Evolutionary conservation across 1,140 invertebrate species (phyloP).

Genomic region (Conus ventricosus): DNA sequence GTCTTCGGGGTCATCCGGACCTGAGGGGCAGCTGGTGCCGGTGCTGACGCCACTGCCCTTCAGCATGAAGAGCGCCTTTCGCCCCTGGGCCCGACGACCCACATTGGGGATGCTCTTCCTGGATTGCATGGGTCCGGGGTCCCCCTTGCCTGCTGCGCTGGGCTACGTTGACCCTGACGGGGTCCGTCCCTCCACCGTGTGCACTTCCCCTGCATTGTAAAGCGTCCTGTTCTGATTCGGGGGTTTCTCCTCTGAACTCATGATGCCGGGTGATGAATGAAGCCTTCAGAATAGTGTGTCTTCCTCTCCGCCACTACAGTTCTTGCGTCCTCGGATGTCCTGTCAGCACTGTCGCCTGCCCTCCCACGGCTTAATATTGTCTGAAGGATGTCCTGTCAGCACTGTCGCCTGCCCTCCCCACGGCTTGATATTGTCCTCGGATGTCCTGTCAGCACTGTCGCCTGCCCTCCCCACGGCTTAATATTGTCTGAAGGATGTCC

Average conservation of each 20-base stretch:
- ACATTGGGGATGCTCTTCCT: slow-evolving; percentile 31
- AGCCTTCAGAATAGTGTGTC: too few relatives aligned
- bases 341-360: too few relatives aligned
- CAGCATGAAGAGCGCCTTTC: neutral
- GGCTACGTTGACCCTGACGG: too few relatives aligned
- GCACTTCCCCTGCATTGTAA: neutral
- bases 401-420: too few relatives aligned
- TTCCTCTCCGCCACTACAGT: too few relatives aligned
- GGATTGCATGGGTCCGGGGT: neutral
- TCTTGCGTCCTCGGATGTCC: too few relatives aligned
- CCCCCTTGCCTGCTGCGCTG: neutral
- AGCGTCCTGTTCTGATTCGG: neutral
- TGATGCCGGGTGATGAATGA: neutral
- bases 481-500: too few relatives aligned
- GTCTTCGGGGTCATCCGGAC: neutral
- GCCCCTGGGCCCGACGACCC: neutral
- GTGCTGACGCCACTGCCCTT: neutral
- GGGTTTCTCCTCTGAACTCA: neutral
- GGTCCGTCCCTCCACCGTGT: neutral
- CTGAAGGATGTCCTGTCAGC: too few relatives aligned
- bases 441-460: too few relatives aligned
- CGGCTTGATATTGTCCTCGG: too few relatives aligned
- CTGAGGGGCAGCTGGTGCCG: neutral
- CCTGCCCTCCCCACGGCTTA: too few relatives aligned
- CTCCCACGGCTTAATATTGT: too few relatives aligned